Conservation (phyloP, 2,113 vertebrate species). For the Piprites chloris region DNA sequence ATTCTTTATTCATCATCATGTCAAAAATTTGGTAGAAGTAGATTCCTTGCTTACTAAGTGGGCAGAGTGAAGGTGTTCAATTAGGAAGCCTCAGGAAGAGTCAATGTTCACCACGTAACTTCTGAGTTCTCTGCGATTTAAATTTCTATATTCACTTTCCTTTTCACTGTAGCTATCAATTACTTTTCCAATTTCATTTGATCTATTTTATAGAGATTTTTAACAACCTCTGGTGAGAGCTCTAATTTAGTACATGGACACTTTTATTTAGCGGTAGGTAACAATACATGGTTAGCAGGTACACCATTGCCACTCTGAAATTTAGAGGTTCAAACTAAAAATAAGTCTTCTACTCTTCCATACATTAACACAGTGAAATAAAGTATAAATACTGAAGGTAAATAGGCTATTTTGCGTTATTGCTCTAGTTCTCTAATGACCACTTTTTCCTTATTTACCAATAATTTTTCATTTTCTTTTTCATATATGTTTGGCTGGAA, state of each 20-base stretch:
- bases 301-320: conserved; percentile 19
- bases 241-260: conserved; percentile 25
- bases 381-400: conserved; percentile 7
- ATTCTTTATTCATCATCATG: background rate
- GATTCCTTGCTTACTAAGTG: background rate
- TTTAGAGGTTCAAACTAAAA: conserved; percentile 46
- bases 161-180: background rate
- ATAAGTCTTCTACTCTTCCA: background rate
- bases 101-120: background rate
- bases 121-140: background rate
- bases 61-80: background rate
- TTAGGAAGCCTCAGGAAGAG: background rate
- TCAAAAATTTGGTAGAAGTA: background rate
- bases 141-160: background rate
- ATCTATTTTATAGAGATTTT: conserved; percentile 30
- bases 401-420: conserved; percentile 20
- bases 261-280: background rate
- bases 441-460: background rate
- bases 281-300: background rate
- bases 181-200: background rate
- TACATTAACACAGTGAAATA: background rate
- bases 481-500: conserved; percentile 28
- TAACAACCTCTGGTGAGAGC: conserved; percentile 8
- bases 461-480: background rate
- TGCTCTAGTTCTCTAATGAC: background rate